Evolutionary conservation across 2,888 invertebrate species (phyloP), one percentile per base, ranked within the genome.

Genomic region (Aradus depressus): DNA sequence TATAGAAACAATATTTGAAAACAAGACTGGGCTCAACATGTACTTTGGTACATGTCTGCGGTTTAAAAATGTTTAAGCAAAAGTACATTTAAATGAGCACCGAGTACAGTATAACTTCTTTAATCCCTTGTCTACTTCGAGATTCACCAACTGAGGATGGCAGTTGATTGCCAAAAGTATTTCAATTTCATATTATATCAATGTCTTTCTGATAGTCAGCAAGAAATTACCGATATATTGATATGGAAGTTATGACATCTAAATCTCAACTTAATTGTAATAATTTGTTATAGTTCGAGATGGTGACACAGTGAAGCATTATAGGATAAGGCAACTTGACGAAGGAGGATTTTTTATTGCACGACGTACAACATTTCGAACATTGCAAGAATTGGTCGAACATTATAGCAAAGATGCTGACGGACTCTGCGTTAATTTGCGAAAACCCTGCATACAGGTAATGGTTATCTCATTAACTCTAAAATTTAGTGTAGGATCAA

Each of bases 281-380:
- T 25, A 3, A 44, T 4, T 38, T 38, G 3, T 72, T 75, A 51
- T 72, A 92, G 97, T 98, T 60, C 83, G 97, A 61, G 98, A 98
- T 73, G 96, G 95, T 58, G 97, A 97, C 70, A 95, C 96, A 44
- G 97, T 98, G 56, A 98, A 98, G 68, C 98, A 98, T 73, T 98
- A 98, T 74, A 83, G 98, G 66, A 97, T 98, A 69, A 79, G 97
- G 63, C 97, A 97, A 72, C 74, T 98, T 66, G 98, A 98, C 70
- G 96, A 98, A 70, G 90, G 97, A 56, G 97, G 97, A 49, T 98
- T 96, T 75, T 98, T 96, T 77, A 99, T 98, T 64, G 97, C 98
- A 52, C 77, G 97, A 63, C 79, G 98, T 67, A 95, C 95, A 62
- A 95, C 96, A 58, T 98, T 99, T 76, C 80, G 92, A 62, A 95